These are phyloP conservation scores for Yponomeuta malinellus DNA, from an alignment of 2,888 invertebrate species.

Conservation along the genomic window DNA sequence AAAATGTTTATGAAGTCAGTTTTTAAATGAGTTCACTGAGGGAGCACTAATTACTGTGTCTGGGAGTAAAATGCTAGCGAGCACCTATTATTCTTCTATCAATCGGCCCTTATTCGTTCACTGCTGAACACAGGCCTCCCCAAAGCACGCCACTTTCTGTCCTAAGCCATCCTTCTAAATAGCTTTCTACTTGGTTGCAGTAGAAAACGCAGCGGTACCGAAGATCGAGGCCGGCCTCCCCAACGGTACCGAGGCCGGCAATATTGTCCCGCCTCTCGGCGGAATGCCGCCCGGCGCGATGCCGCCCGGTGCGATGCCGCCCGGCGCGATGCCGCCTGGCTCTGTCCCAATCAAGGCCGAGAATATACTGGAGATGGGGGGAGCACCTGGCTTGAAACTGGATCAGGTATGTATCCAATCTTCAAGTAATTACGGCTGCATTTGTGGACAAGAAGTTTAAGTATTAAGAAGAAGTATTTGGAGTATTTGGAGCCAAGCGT, in stretches of 20 bases:
- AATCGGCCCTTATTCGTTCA: too few species aligned
- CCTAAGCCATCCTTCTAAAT: not conserved
- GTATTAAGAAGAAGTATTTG: too few species aligned
- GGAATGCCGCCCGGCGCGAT: conserved; percentile 72
- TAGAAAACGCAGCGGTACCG: conserved; percentile 64
- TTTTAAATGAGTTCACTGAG: too few species aligned
- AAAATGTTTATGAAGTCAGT: too few species aligned
- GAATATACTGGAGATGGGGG: conserved; percentile 63
- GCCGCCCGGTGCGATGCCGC: conserved; percentile 57
- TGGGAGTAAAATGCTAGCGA: too few species aligned
- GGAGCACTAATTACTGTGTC: too few species aligned
- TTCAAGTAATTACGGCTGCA: too few species aligned
- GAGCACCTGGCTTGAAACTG: conserved; percentile 88
- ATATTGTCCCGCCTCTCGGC: conserved; percentile 36
- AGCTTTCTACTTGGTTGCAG: conserved; percentile 23
- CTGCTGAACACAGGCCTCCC: too few species aligned
- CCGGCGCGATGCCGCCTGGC: conserved; percentile 31
- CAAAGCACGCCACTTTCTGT: too few species aligned
- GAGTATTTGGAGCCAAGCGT: too few species aligned
- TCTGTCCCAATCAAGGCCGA: conserved; percentile 40
- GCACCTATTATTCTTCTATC: too few species aligned
- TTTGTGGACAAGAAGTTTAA: too few species aligned
- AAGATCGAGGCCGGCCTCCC: conserved; percentile 70
- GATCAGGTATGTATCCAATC: conserved; percentile 81
- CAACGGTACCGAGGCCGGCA: conserved; percentile 63